Conservation (phyloP, 1,140 invertebrate genomes). For the Drosophila persimilis region DNA sequence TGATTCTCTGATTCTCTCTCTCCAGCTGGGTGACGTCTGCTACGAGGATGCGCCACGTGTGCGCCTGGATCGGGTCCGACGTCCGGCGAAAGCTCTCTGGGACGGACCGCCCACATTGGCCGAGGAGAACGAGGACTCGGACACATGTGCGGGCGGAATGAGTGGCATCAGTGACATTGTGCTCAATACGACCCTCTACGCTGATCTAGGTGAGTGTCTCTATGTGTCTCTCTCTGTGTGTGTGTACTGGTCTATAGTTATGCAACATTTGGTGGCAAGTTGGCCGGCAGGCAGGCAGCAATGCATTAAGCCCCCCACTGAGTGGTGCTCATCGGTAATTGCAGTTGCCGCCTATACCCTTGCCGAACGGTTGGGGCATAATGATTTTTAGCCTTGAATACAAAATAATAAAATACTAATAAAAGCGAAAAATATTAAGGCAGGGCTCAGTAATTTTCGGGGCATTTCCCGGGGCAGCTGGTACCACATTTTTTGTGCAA, state of each 20-base stretch:
- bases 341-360: slow-evolving; percentile 30
- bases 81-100: slow-evolving; percentile 76
- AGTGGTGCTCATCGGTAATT: slow-evolving; percentile 58
- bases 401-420: too few species aligned
- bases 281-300: slow-evolving; percentile 9
- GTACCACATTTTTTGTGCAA: too few species aligned
- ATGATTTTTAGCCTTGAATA: too few species aligned
- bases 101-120: slow-evolving; percentile 78
- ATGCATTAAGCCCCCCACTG: slow-evolving; percentile 61
- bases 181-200: slow-evolving; percentile 78
- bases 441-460: too few species aligned
- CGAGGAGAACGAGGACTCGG: slow-evolving; percentile 82
- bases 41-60: slow-evolving; percentile 81
- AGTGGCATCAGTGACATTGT: slow-evolving; percentile 72
- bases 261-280: slow-evolving; percentile 19
- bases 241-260: slow-evolving; percentile 15
- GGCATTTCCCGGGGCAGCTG: too few species aligned
- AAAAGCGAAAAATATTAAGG: too few species aligned
- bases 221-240: neutral
- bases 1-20: neutral
- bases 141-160: slow-evolving; percentile 66
- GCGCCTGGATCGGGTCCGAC: slow-evolving; percentile 75
- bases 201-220: slow-evolving; percentile 76
- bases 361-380: too few species aligned
- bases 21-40: slow-evolving; percentile 75